A percentile compares a stretch with the other conserved stretches of the same genome.
Evolutionary conservation across 1,140 invertebrate genomes (phyloP).

Genomic region (Trinorchestia longiramus): DNA sequence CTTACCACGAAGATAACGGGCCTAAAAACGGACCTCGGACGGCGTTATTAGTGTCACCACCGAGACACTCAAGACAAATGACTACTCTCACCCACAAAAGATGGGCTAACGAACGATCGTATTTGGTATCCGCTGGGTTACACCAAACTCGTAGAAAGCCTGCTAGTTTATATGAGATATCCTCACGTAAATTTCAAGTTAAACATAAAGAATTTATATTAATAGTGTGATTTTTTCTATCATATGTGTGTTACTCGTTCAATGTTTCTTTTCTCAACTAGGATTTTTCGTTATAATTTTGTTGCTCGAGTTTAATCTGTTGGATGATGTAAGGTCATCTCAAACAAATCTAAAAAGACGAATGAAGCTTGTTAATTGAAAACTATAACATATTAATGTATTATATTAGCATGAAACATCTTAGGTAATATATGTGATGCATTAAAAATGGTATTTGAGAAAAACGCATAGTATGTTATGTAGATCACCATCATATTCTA

Average conservation of each 20-base stretch:
- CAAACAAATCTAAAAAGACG: too few species aligned
- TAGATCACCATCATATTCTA: too few species aligned
- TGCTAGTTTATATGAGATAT: background rate
- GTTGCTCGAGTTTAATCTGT: too few species aligned
- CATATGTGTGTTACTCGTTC: background rate
- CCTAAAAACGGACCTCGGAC: background rate
- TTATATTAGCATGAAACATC: too few species aligned
- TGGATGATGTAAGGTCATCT: too few species aligned
- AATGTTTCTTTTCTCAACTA: background rate
- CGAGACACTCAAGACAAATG: constrained; percentile 2
- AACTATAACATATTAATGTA: too few species aligned
- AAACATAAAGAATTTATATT: background rate
- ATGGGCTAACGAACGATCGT: constrained; percentile 22
- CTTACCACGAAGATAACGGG: background rate
- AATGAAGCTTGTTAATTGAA: too few species aligned
- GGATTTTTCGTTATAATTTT: too few species aligned
- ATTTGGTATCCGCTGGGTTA: background rate
- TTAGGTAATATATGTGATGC: too few species aligned
- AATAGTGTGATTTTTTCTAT: background rate
- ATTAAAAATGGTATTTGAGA: too few species aligned
- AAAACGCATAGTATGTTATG: too few species aligned
- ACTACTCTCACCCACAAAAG: background rate
- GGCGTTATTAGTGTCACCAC: constrained; percentile 27
- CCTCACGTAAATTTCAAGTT: background rate
- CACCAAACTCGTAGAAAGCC: background rate